Base-by-base conservation (phyloP, 92 coral and sea anemone species). In the Heteractis magnifica region DNA sequence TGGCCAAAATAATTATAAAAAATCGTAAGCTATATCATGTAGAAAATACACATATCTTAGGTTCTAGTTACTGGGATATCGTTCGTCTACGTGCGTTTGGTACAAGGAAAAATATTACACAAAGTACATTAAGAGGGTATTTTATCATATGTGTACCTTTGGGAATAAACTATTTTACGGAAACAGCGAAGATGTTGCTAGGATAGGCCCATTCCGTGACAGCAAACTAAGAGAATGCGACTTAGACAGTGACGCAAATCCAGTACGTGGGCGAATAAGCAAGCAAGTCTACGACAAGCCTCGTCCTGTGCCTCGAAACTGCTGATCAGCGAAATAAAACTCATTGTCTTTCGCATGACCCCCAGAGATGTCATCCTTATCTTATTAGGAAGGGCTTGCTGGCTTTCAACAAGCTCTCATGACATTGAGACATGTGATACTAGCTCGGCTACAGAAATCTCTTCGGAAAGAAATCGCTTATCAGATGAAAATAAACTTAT, bases 181-280 rank as follows among this genome's bases (percentile, higher is more conserved):
- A 10, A 9, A 26, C 23, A 20, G 9, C 6, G 6, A 78, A 14
- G 55, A 4, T 56, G 62, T 51, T 78, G 62, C 81, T 78, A 56
- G n/a, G 81, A 5, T 68, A 8, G 12, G 44, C 15, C 73, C 23
- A 68, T 72, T 70, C 64, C 85, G 64, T 53, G 71, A 72, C 56
- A 70, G 72, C 75, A 19, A 7, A 5, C 18, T 44, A 51, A 81
- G 21, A 41, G 74, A 59, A 68, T 20, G 53, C 52, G 12, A 41
- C 6, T 6, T 41, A 51, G 34, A 51, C 77, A 12, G 52, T 85
- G 88, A 85, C 88, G 88, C 83, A 77, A 72, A 55, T 50, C 77
- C 23, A 52, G 13, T 81, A 68, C 88, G 83, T 85, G 88, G 88
- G 88, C 88, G 83, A 85, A 77, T 64, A 68, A 78, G 82, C 16